Percentiles rank a stretch among this genome's conserved stretches.
These are phyloP conservation scores for Scomber scombrus DNA, from an alignment of 2,113 vertebrate genomes.

Conservation along the genomic window DNA sequence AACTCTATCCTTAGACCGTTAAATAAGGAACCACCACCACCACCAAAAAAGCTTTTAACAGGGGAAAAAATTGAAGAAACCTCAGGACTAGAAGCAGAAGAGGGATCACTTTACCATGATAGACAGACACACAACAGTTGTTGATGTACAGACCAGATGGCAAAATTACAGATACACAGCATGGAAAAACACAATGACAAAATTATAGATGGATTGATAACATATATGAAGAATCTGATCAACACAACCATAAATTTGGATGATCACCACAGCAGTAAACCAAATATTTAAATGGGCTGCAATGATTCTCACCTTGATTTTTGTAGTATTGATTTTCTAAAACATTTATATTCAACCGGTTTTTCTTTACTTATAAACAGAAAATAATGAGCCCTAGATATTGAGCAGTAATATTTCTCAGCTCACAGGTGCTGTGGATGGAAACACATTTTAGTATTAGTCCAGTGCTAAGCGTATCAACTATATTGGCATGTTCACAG, in stretches of 20 bases:
- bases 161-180: no score
- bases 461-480: constrained; percentile 72
- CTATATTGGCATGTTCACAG: constrained; percentile 79
- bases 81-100: no score
- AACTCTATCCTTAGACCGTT: no score
- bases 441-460: constrained; percentile 68
- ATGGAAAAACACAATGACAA: no score
- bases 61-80: no score
- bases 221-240: no score
- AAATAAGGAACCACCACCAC: no score
- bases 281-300: neutral
- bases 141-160: no score
- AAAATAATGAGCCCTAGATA: constrained; percentile 30
- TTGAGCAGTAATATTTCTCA: constrained; percentile 51
- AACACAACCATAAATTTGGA: neutral
- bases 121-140: no score
- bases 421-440: constrained; percentile 44
- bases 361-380: neutral
- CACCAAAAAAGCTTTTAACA: no score
- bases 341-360: neutral
- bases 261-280: neutral
- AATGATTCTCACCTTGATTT: neutral
- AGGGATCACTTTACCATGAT: no score
- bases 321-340: neutral
- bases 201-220: no score